A percentile compares a stretch with the other conserved stretches of the same genome.
These are phyloP conservation scores for Himalopsyche anomala DNA, from an alignment of 2,888 invertebrate species.

Conservation along the genomic window DNA sequence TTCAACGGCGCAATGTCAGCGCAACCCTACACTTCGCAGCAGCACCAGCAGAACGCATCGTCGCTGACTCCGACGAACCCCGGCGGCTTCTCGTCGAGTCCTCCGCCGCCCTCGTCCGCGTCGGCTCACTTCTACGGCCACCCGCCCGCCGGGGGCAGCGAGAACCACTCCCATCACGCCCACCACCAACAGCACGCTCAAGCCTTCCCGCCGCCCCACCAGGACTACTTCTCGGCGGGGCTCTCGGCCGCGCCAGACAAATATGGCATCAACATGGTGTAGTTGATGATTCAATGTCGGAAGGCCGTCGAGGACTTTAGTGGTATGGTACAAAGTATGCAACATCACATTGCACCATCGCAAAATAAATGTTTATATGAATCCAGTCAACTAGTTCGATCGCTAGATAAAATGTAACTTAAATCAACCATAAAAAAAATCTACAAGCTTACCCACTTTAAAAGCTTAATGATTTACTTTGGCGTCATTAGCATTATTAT, in stretches of 20 bases:
- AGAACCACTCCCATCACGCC: conserved; percentile 13
- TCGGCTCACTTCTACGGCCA: conserved; percentile 69
- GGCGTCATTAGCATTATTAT: too few relatives aligned
- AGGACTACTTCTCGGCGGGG: conserved; percentile 65
- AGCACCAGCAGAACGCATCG: conserved; percentile 70
- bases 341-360: too few relatives aligned
- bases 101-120: conserved; percentile 74
- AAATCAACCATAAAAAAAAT: too few relatives aligned
- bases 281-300: conserved; percentile 67
- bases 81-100: conserved; percentile 74
- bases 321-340: too few relatives aligned
- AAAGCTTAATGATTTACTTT: too few relatives aligned
- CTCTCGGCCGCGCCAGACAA: conserved; percentile 72
- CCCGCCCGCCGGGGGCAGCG: conserved; percentile 65
- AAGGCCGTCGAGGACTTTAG: too few relatives aligned
- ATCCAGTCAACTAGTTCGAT: too few relatives aligned
- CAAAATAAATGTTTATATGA: too few relatives aligned
- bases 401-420: too few relatives aligned
- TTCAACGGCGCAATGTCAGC: conserved; percentile 75
- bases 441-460: too few relatives aligned
- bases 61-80: conserved; percentile 12
- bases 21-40: conserved; percentile 73
- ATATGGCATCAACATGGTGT: conserved; percentile 77
- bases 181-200: conserved; percentile 46
- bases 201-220: conserved; percentile 67